These are phyloP conservation scores for Tricholauxania praeusta DNA, from an alignment of 2,888 invertebrate genomes.

Conservation along the genomic window DNA sequence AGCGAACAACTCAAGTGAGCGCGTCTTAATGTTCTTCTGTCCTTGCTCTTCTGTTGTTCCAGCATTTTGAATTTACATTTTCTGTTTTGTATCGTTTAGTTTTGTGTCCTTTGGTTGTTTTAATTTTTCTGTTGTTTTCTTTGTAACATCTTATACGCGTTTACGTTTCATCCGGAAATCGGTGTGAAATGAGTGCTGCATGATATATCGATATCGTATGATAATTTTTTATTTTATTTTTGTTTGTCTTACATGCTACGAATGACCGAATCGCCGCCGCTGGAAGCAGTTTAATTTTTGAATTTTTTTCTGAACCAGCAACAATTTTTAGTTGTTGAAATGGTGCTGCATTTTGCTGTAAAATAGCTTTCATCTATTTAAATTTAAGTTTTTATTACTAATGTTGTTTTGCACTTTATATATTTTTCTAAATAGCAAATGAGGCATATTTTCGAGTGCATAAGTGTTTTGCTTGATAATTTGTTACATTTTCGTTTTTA, in stretches of 20 bases:
- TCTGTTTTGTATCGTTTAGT: conserved; percentile 35
- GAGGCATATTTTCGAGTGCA: too few relatives aligned
- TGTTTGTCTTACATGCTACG: conserved; percentile 29
- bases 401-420: not conserved
- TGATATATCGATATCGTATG: conserved; percentile 29
- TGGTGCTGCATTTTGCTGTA: conserved; percentile 33
- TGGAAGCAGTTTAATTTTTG: conserved; percentile 53
- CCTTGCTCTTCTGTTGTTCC: conserved; percentile 21
- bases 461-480: too few relatives aligned
- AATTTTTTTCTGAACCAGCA: conserved; percentile 21
- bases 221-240: conserved; percentile 34
- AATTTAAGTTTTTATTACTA: conserved; percentile 18
- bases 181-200: not conserved
- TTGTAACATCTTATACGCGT: conserved; percentile 30
- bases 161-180: conserved; percentile 24
- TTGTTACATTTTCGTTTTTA: too few relatives aligned
- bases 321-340: not conserved
- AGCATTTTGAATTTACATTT: conserved; percentile 18
- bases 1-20: conserved; percentile 62
- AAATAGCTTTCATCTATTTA: conserved; percentile 10
- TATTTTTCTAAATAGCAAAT: not conserved
- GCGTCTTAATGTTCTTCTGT: conserved; percentile 48
- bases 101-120: conserved; percentile 27
- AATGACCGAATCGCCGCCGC: conserved; percentile 38
- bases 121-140: conserved; percentile 40